These are phyloP conservation scores for Porites cylindrica DNA, from an alignment of 92 coral and sea anemone genomes.

Conservation along the genomic window DNA sequence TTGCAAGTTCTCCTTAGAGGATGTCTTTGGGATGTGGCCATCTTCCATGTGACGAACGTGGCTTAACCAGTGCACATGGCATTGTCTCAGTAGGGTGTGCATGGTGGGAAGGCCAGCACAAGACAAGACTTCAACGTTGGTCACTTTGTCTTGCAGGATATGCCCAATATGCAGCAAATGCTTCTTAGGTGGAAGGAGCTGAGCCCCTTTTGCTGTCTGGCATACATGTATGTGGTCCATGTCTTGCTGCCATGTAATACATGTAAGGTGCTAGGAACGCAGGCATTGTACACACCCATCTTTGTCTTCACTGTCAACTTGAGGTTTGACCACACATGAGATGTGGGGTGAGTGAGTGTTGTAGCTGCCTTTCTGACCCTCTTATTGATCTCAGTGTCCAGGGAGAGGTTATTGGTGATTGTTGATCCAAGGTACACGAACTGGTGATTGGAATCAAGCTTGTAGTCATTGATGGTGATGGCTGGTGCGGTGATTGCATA, in stretches of 20 bases:
- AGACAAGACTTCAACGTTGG: conserved; percentile 47
- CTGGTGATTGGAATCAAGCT: conserved; percentile 1
- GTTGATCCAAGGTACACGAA: conserved; percentile 1
- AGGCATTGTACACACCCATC: conserved; percentile 32
- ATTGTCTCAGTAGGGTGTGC: conserved; percentile 45
- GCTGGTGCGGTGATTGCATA: too few species aligned
- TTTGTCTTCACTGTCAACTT: conserved; percentile 42
- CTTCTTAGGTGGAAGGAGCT: conserved; percentile 53
- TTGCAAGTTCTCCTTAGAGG: too few species aligned
- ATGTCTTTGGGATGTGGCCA: conserved; percentile 32
- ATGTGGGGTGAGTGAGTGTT: conserved; percentile 29
- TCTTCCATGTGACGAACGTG: conserved; percentile 46
- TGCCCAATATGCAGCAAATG: conserved; percentile 45
- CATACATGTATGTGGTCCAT: conserved; percentile 16
- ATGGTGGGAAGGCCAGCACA: conserved; percentile 46
- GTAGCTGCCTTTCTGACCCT: conserved; percentile 36
- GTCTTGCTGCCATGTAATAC: too few species aligned
- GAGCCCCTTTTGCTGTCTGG: conserved; percentile 49
- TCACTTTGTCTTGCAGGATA: conserved; percentile 48
- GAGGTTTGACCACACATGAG: conserved; percentile 38
- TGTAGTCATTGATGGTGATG: conserved; percentile 1
- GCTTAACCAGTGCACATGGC: conserved; percentile 56
- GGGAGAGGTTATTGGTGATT: conserved; percentile 19
- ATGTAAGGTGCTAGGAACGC: too few species aligned
- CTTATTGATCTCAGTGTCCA: conserved; percentile 38